These are phyloP conservation scores for Montipora efflorescens DNA, from an alignment of 64 coral and sea anemone genomes.

Conservation along the genomic window DNA sequence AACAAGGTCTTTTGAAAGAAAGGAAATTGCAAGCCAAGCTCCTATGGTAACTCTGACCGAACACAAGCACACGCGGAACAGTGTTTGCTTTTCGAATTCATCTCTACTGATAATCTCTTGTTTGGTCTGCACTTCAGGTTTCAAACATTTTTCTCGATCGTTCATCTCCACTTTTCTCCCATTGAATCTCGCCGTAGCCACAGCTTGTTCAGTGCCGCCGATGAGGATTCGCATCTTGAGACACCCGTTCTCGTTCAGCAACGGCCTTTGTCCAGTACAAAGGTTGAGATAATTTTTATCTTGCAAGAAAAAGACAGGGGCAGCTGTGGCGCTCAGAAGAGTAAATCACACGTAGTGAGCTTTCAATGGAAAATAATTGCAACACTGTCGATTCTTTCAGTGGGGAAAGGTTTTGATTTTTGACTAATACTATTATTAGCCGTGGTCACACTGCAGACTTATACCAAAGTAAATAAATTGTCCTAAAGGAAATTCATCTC, in stretches of 20 bases:
- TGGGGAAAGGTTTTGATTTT: no score
- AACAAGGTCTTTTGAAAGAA: slow-evolving; percentile 1
- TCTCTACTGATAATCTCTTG: background rate
- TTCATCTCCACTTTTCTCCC: background rate
- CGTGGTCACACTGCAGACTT: no score
- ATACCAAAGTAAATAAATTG: no score
- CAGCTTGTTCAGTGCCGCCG: no score
- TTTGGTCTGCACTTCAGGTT: background rate
- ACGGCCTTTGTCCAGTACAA: background rate
- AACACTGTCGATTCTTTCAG: no score
- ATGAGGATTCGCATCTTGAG: no score
- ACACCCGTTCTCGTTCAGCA: background rate
- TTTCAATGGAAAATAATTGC: no score
- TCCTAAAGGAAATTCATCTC: no score
- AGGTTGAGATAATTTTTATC: background rate
- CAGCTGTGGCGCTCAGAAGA: no score
- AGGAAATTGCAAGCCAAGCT: background rate
- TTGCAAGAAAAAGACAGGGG: no score
- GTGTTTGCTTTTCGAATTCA: background rate
- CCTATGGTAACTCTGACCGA: background rate
- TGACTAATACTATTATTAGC: no score
- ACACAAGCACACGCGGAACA: background rate
- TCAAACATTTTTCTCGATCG: background rate
- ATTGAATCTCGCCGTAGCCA: background rate
- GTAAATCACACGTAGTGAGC: no score